Base-by-base conservation (phyloP, 2,888 invertebrate genomes). In the Antitype chi region DNA sequence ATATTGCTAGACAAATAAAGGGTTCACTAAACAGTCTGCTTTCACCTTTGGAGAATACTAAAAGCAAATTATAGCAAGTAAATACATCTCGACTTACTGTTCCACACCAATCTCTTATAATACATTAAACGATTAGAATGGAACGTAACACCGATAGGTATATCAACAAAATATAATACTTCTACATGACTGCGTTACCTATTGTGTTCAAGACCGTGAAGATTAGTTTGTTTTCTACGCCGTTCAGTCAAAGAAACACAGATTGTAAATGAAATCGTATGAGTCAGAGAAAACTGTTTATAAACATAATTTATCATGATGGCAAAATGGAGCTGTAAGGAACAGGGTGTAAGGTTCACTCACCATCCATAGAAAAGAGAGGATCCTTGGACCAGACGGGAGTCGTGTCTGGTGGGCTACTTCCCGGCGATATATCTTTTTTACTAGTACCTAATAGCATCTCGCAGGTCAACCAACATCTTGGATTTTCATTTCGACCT, bases 201-300 rank as follows among this genome's bases (percentile, higher is more conserved):
- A 80, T 67, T 80, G 47, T 70, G 25, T 13, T 60, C 52, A 17
- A 2, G 15, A 62, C 70, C 75, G 75, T 80, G 70, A 80, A 81
- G 80, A 81, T 81, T 81, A 74, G 25, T 49, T 17, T 32, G 66
- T 70, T 80, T 80, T 43, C 69, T 49, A 52, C 43, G 59, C 55
- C 9, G 9, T 49, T 53, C n/a, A n/a, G 32, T 55, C 53, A 25
- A 66, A 23, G 64, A n/a, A 68, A 73, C 32, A 38, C 25, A 60
- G 75, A 75, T 75, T 75, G 28, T 32, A 53, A 43, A 57, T 52
- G 15, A 49, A 47, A 59, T 43, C 20, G 17, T 49, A 47, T 32
- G 55, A 63, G 11, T 57, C 25, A 53, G n/a, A 25, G 25, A 47
- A 43, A 47, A 72, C 13, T 38, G 7, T 49, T 25, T 38, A 6